A percentile compares a stretch with the other conserved stretches of the same genome.
These are phyloP conservation scores for Trematomus loennbergii DNA, from an alignment of 2,113 vertebrate species.

Conservation along the genomic window DNA sequence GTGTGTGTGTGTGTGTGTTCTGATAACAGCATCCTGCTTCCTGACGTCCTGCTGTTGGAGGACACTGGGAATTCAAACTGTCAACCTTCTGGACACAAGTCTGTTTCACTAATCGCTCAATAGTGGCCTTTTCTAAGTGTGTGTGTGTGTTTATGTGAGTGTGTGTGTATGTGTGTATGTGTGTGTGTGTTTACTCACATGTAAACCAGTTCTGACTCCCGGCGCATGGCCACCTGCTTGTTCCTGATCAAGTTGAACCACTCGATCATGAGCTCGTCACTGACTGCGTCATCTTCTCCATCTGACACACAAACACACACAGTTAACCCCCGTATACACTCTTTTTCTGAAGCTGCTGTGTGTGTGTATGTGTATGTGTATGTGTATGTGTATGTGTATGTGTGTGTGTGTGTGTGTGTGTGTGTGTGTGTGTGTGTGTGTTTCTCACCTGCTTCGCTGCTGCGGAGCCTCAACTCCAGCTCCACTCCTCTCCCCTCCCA, in stretches of 20 bases:
- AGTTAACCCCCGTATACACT: conserved; percentile 12
- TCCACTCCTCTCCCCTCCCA: conserved; percentile 90
- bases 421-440: neutral
- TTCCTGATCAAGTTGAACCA: conserved; percentile 97
- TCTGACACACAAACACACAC: conserved; percentile 78
- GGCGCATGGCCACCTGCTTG: conserved; percentile 93
- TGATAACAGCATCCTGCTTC: conserved; percentile 37
- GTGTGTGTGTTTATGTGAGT: conserved; percentile 1
- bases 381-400: neutral
- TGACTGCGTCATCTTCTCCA: conserved; percentile 88
- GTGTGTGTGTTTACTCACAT: conserved; percentile 64
- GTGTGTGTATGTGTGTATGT: conserved; percentile 13
- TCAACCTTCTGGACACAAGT: conserved; percentile 77
- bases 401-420: neutral
- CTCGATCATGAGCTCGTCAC: conserved; percentile 88
- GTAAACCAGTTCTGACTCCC: conserved; percentile 89
- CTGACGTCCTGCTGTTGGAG: conserved; percentile 48
- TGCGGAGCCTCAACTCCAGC: conserved; percentile 90
- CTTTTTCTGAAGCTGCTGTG: neutral
- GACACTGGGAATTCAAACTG: conserved; percentile 77
- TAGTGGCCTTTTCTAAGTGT: conserved; percentile 41
- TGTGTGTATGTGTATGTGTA: conserved; percentile 26
- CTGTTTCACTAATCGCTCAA: conserved; percentile 67
- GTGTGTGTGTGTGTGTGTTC: neutral
- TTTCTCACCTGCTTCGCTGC: conserved; percentile 89